phyloP scores from a whole-genome alignment of 2,888 invertebrate genomes.

The Pheosia tremula region DNA sequence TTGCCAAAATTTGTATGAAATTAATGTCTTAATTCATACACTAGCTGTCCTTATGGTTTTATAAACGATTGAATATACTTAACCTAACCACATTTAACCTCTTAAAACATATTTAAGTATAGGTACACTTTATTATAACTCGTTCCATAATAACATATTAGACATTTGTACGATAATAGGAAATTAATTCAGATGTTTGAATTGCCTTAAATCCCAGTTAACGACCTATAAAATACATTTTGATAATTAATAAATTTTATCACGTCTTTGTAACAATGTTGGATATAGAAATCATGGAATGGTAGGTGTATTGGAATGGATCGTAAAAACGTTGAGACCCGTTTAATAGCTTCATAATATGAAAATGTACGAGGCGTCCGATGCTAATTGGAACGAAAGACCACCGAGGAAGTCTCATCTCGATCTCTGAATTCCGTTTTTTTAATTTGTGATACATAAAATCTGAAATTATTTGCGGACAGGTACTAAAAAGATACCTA shows the following conservation, averaged over 20 bases:
- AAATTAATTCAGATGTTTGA: slow-evolving; percentile 48
- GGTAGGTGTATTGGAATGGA: slow-evolving; percentile 44
- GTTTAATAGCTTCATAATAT: slow-evolving; percentile 58
- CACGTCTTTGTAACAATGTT: slow-evolving; percentile 47
- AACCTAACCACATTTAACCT: background rate
- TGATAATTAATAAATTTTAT: slow-evolving; percentile 59
- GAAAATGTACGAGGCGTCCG: slow-evolving; percentile 54
- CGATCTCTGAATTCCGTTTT: slow-evolving; percentile 44
- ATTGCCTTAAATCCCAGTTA: slow-evolving; percentile 49
- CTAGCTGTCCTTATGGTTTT: background rate
- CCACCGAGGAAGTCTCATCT: slow-evolving; percentile 67
- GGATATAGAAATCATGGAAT: slow-evolving; percentile 48
- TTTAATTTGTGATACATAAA: slow-evolving; percentile 37
- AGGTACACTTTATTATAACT: background rate
- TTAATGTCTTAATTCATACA: background rate
- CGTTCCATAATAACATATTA: slow-evolving; percentile 35
- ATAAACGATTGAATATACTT: background rate
- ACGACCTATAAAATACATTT: slow-evolving; percentile 50
- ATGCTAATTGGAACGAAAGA: slow-evolving; percentile 69
- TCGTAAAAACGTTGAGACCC: slow-evolving; percentile 56
- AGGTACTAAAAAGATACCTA: too few species aligned
- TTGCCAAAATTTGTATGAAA: too few species aligned
- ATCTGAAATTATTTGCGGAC: background rate
- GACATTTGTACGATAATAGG: slow-evolving; percentile 53
- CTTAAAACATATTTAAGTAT: background rate